phyloP scores from a whole-genome alignment of 2,113 vertebrate species.

The Regulus satrapa region DNA sequence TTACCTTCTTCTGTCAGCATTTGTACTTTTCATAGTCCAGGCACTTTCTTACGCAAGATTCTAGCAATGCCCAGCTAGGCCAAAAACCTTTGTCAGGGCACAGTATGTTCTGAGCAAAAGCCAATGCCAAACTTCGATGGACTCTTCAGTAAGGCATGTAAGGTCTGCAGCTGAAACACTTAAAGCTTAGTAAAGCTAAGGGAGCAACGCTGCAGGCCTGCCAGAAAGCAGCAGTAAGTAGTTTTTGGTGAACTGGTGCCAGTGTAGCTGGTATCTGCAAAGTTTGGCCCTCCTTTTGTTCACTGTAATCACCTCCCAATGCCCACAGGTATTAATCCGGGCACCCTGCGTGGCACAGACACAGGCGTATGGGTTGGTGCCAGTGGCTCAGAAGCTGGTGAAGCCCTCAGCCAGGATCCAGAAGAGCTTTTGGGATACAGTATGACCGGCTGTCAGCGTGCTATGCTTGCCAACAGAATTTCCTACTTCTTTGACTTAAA shows the following conservation, averaged over 20 bases:
- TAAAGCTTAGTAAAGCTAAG: background rate
- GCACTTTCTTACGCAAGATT: background rate
- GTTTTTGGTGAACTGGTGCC: background rate
- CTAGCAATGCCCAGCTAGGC: background rate
- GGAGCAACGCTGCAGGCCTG: background rate
- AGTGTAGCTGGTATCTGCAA: background rate
- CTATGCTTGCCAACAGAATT: conserved; percentile 94
- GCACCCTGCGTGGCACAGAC: conserved; percentile 80
- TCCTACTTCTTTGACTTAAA: conserved; percentile 92
- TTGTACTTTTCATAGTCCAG: background rate
- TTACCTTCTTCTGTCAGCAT: background rate
- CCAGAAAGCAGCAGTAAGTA: background rate
- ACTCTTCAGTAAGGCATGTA: background rate
- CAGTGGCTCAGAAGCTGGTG: conserved; percentile 87
- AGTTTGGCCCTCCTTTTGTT: background rate
- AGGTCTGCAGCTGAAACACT: background rate
- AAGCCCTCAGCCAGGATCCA: conserved; percentile 90
- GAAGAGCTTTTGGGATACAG: conserved; percentile 96
- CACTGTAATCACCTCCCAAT: background rate
- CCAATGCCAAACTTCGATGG: background rate
- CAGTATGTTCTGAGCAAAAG: background rate
- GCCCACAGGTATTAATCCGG: conserved; percentile 82
- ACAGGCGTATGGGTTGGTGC: conserved; percentile 92
- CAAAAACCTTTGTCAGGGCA: background rate
- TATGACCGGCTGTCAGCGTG: conserved; percentile 95